These are phyloP conservation scores for Heteropelma amictum DNA, from an alignment of 2,888 invertebrate species.

Conservation along the genomic window DNA sequence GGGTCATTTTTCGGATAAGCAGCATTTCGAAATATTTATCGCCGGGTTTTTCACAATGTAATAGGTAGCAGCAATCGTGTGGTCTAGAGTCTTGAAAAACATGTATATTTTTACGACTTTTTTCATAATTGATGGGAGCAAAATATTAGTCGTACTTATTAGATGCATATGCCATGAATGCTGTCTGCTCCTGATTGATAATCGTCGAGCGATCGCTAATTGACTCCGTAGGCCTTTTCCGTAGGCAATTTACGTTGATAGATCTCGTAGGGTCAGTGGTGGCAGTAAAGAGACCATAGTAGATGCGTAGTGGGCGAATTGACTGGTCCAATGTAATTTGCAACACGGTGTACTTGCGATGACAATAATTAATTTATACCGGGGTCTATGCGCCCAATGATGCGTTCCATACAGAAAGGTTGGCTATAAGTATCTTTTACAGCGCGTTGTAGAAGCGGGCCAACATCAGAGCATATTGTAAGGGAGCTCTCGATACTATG, in stretches of 20 bases:
- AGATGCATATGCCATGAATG: too few species aligned
- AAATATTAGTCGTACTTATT: too few species aligned
- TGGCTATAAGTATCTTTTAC: conserved; percentile 40
- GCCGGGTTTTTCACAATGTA: too few species aligned
- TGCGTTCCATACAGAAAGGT: conserved; percentile 24
- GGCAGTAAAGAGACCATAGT: conserved; percentile 14
- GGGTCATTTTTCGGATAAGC: too few species aligned
- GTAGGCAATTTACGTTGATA: conserved; percentile 71
- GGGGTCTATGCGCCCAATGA: conserved; percentile 37
- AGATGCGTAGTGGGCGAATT: conserved; percentile 28
- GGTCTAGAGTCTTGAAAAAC: too few species aligned
- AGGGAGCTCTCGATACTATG: conserved; percentile 21
- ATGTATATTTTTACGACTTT: too few species aligned
- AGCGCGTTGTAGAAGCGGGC: conserved; percentile 36
- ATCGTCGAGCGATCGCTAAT: conserved; percentile 63
- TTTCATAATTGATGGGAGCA: too few species aligned
- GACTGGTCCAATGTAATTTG: conserved; percentile 57
- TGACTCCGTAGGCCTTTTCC: conserved; percentile 67
- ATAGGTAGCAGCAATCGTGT: too few species aligned
- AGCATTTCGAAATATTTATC: too few species aligned
- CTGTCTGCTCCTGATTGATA: too few species aligned
- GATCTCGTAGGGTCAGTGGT: conserved; percentile 61
- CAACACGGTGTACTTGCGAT: conserved; percentile 55
- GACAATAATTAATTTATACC: conserved; percentile 68
- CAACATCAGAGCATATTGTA: not conserved